phyloP scores from a whole-genome alignment of 2,797 vertebrate species.

The Chelon labrosus region DNA sequence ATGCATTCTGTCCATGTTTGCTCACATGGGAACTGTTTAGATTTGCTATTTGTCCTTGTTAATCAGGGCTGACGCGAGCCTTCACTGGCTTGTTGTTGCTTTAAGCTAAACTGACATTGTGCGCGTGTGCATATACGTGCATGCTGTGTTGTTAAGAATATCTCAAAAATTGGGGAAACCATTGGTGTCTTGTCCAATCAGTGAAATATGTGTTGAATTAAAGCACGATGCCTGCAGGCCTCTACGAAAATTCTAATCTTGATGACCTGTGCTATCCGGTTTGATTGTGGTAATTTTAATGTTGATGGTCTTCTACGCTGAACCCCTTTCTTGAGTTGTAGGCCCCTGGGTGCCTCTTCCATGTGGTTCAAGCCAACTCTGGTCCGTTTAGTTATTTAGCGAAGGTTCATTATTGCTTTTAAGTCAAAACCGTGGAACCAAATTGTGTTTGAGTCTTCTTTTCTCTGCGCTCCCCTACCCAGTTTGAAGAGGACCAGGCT shows the following conservation, averaged over 20 bases:
- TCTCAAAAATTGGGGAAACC: neutral
- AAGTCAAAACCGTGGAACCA: too few relatives aligned
- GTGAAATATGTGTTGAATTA: neutral
- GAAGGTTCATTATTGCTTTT: neutral
- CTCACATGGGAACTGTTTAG: constrained; percentile 48
- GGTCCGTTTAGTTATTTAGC: neutral
- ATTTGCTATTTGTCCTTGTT: constrained; percentile 56
- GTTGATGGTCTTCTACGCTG: neutral
- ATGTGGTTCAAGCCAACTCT: neutral
- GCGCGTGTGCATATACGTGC: neutral
- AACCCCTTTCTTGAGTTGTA: neutral
- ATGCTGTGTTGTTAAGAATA: neutral
- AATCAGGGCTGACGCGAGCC: constrained; percentile 45
- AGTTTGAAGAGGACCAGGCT: too few relatives aligned
- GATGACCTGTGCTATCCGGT: neutral
- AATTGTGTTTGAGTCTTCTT: too few relatives aligned
- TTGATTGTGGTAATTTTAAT: neutral
- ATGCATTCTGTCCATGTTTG: constrained; percentile 52
- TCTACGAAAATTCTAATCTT: neutral
- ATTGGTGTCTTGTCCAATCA: neutral
- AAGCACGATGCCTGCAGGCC: neutral
- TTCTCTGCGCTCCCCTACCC: too few relatives aligned
- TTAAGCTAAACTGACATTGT: constrained; percentile 25
- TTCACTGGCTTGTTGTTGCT: constrained; percentile 38
- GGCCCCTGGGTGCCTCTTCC: neutral